These are phyloP conservation scores for Serilophus lunatus DNA, from an alignment of 2,113 vertebrate genomes.

Conservation along the genomic window DNA sequence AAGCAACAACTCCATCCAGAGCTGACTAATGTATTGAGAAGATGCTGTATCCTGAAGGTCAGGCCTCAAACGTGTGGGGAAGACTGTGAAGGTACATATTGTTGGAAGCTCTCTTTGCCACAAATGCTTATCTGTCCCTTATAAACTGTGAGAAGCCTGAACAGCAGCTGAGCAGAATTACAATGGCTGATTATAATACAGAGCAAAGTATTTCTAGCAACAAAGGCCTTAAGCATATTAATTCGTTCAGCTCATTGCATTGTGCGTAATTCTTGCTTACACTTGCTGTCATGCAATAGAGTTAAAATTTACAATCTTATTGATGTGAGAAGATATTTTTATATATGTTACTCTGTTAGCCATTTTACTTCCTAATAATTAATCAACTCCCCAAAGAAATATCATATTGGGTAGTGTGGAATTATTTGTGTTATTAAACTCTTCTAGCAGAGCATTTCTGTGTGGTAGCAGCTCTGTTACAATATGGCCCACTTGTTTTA, in stretches of 20 bases:
- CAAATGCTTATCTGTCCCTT: not conserved
- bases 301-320: constrained; percentile 72
- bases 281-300: constrained; percentile 67
- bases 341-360: constrained; percentile 72
- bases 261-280: constrained; percentile 75
- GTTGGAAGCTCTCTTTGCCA: not conserved
- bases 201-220: constrained; percentile 66
- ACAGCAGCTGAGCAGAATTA: constrained; percentile 51
- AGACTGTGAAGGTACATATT: not conserved
- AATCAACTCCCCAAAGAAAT: constrained; percentile 70
- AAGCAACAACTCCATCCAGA: not conserved
- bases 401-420: constrained; percentile 41
- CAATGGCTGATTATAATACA: constrained; percentile 49
- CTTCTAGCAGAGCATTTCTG: constrained; percentile 55
- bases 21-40: not conserved
- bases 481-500: constrained; percentile 71
- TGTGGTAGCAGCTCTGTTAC: constrained; percentile 61
- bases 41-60: not conserved
- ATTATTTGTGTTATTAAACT: constrained; percentile 72
- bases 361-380: constrained; percentile 76
- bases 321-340: constrained; percentile 74
- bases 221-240: constrained; percentile 56
- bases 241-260: constrained; percentile 62
- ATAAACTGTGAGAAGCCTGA: constrained; percentile 40
- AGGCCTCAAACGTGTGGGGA: not conserved